A percentile compares a stretch with the other conserved stretches of the same genome.
phyloP scores from a whole-genome alignment of 2,888 invertebrate genomes.

The Myathropa florea region DNA sequence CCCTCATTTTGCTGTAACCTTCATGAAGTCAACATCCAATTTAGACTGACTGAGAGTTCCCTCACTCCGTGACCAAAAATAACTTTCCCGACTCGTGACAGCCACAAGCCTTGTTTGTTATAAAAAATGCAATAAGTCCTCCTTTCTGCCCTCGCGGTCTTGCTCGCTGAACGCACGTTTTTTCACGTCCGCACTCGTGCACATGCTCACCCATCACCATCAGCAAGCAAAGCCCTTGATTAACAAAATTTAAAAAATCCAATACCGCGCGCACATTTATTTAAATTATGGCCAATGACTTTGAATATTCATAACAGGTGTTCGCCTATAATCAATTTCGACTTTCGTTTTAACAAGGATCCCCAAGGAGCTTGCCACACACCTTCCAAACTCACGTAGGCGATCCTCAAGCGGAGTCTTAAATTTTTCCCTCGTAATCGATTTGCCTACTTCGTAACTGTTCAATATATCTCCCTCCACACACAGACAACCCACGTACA shows the following conservation, averaged over 20 bases:
- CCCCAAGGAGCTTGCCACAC: not conserved
- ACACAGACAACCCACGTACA: conserved; percentile 3
- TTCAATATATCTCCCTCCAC: conserved; percentile 8
- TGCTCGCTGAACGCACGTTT: too few species aligned
- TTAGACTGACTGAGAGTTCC: too few species aligned
- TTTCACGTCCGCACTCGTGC: too few species aligned
- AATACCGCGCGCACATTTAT: conserved; percentile 29
- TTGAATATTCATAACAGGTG: conserved; percentile 60
- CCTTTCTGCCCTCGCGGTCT: too few species aligned
- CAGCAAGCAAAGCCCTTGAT: not conserved
- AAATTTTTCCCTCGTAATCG: conserved; percentile 32
- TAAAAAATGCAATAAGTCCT: too few species aligned
- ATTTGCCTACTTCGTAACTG: conserved; percentile 14
- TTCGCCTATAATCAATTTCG: conserved; percentile 52
- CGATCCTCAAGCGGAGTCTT: not conserved
- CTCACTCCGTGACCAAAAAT: too few species aligned
- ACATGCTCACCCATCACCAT: not conserved
- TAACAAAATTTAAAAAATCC: conserved; percentile 32
- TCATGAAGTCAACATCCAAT: too few species aligned
- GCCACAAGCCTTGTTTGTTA: too few species aligned
- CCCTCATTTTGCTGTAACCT: too few species aligned
- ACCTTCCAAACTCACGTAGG: not conserved
- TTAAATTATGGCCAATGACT: conserved; percentile 48
- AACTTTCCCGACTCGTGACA: too few species aligned
- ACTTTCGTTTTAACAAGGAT: conserved; percentile 7